Evolutionary conservation across 1,140 invertebrate genomes (phyloP).

Genomic region (Leptonema lineaticorne): DNA sequence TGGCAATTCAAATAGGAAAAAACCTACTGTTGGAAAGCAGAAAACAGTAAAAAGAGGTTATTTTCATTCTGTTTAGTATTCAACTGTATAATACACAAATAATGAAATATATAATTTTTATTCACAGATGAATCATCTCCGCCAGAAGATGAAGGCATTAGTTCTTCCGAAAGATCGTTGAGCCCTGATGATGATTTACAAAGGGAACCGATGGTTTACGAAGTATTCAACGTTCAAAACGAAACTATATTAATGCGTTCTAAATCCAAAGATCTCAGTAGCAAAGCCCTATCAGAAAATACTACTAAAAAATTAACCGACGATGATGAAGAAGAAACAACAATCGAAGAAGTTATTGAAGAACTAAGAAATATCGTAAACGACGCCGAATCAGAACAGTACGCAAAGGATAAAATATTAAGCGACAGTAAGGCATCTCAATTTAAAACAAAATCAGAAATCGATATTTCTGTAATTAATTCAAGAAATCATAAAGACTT

Average conservation of each 20-base stretch:
- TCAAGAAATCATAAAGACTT: constrained; percentile 47
- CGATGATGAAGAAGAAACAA: constrained; percentile 76
- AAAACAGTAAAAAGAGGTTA: constrained; percentile 53
- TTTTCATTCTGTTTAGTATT: constrained; percentile 1
- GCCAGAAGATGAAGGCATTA: constrained; percentile 82
- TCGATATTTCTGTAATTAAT: constrained; percentile 46
- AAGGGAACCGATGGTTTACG: constrained; percentile 62
- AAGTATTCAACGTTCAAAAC: constrained; percentile 62
- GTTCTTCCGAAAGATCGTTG: constrained; percentile 75
- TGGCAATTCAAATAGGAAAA: constrained; percentile 51
- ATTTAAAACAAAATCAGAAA: constrained; percentile 50
- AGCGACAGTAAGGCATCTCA: constrained; percentile 49
- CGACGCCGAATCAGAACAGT: constrained; percentile 75
- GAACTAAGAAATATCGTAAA: constrained; percentile 82
- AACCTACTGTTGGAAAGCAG: constrained; percentile 50
- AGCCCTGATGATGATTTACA: constrained; percentile 65
- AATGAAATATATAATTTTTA: neutral
- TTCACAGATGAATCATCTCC: constrained; percentile 67
- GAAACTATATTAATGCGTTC: constrained; percentile 57
- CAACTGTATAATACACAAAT: neutral
- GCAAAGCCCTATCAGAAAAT: constrained; percentile 47
- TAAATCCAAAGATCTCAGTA: constrained; percentile 49
- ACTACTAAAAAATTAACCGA: constrained; percentile 52
- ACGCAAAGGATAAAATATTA: constrained; percentile 52
- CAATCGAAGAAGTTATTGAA: constrained; percentile 85